Base-by-base conservation (phyloP, 2,888 invertebrate genomes). In the Doris montereyensis region DNA sequence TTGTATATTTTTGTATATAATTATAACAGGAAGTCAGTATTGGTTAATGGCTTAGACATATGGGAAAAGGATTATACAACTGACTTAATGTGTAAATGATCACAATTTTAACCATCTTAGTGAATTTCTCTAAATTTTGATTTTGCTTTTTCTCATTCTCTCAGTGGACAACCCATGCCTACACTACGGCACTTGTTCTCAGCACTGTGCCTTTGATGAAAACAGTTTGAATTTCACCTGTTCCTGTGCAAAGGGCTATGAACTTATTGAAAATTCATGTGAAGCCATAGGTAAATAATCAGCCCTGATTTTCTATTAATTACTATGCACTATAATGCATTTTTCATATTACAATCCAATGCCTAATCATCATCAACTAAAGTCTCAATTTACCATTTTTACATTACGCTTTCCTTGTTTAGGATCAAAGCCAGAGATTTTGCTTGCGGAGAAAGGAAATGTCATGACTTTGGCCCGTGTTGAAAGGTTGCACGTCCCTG, bases 181-280 rank as follows among this genome's bases (percentile, higher is more conserved):
- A 1, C 86, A 93, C 76, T 95, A 95, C 93, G 94, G 94, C 70
- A 93, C 94, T 2, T 97, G 97, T 89, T 94, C 96, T 26, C 96
- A 97, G 90, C 92, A 79, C 13, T 88, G 88, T 94, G 30, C 80
- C 76, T 96, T 96, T 88, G 93, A 94, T 26, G 93, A 93, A 79
- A 93, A 94, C 84, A 94, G 94, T 84, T 92, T 93, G 85, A 86
- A 83, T 72, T 91, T 90, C 78, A 91, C 91, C 21, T 87, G 86
- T 72, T 41, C 65, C 21, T 85, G 85, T 81, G 82, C 77, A 1
- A 76, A 77, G 5, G 83, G 83, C 17, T 85, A 77, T 60, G 73
- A n/a, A 10, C 58, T 13, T 26, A 60, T 52, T 3, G 58, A 35
- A 26, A 73, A 79, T 34, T 58, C 74, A 32, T 83, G 83, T 34